Evolutionary conservation across 2,113 vertebrate genomes (phyloP).

Genomic region (Pithys albifrons): DNA sequence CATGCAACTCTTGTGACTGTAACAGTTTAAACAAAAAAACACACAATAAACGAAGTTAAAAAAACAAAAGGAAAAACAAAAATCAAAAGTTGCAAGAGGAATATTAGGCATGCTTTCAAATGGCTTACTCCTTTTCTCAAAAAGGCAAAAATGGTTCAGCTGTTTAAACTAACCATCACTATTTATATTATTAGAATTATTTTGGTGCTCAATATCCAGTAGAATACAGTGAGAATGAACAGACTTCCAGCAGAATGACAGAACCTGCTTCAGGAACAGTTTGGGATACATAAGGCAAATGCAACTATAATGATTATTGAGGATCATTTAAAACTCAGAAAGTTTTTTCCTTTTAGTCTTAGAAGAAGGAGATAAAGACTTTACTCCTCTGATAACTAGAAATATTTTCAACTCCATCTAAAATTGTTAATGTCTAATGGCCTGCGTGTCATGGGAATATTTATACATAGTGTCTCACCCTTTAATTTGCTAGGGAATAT

Average conservation of each 20-base stretch:
- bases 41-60: background rate
- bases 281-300: background rate
- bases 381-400: background rate
- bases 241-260: background rate
- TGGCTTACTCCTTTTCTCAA: background rate
- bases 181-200: background rate
- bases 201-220: background rate
- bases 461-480: background rate
- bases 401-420: background rate
- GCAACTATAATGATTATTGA: background rate
- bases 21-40: background rate
- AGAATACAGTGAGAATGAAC: background rate
- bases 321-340: background rate
- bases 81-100: background rate
- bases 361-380: background rate
- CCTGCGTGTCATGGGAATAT: background rate
- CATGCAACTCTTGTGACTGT: background rate
- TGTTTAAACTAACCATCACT: background rate
- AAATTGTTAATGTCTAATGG: background rate
- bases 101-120: background rate
- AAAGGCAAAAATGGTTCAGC: background rate
- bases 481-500: background rate
- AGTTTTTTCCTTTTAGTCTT: background rate
- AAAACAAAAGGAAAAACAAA: too few relatives aligned
- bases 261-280: background rate